Evolutionary conservation across 2,113 vertebrate species (phyloP).

Genomic region (Xiphorhynchus elegans): DNA sequence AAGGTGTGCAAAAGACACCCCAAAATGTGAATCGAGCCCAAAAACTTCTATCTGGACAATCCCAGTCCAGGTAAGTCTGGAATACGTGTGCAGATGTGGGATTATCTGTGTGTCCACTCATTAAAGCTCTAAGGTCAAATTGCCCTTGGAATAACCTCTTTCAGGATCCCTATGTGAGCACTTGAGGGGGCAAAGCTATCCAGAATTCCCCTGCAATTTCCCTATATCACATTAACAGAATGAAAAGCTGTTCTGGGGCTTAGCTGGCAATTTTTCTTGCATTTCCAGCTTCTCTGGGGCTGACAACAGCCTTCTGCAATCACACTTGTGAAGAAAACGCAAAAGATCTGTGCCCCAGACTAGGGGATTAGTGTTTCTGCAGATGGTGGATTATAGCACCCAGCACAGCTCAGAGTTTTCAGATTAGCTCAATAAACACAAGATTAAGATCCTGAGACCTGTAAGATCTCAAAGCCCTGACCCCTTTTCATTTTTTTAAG

Average conservation of each 20-base stretch:
- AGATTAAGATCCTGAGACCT: not conserved
- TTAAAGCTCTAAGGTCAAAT: not conserved
- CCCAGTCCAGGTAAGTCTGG: not conserved
- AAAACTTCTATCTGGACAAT: not conserved
- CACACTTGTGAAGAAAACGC: not conserved
- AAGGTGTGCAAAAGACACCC: not conserved
- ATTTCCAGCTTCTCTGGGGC: not conserved
- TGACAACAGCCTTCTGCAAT: not conserved
- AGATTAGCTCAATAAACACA: not conserved
- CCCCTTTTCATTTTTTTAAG: not conserved
- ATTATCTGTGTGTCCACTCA: not conserved
- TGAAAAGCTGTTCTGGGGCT: not conserved
- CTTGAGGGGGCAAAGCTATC: not conserved
- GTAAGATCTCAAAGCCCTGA: not conserved
- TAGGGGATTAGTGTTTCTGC: not conserved
- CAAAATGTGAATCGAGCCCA: not conserved
- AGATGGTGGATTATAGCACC: not conserved
- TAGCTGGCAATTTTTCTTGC: not conserved
- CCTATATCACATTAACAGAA: not conserved
- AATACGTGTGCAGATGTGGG: accelerated
- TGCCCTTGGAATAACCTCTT: not conserved
- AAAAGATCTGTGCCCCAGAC: not conserved
- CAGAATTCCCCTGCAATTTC: not conserved
- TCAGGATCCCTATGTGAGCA: not conserved
- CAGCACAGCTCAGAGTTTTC: not conserved